phyloP scores from a whole-genome alignment of 1,140 invertebrate genomes.

The Octopus bimaculoides region DNA sequence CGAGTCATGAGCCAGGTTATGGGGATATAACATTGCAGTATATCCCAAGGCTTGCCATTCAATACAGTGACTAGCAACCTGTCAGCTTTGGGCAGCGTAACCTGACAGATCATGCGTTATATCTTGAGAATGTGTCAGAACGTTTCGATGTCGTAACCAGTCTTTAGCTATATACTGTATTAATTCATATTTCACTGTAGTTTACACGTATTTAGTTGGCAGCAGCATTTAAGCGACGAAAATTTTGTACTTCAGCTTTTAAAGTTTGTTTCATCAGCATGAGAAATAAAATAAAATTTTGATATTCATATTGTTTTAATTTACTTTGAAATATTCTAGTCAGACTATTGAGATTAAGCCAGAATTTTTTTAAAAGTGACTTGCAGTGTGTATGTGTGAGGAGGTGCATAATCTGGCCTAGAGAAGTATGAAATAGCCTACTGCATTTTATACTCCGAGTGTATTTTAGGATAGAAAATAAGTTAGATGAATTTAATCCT shows the following conservation, averaged over 20 bases:
- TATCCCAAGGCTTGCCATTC: background rate
- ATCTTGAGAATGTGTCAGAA: constrained; percentile 7
- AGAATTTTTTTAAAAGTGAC: too few relatives aligned
- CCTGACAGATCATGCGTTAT: background rate
- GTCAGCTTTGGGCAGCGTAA: background rate
- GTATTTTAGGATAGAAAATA: background rate
- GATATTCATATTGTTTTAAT: background rate
- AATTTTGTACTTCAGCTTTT: background rate
- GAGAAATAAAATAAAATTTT: background rate
- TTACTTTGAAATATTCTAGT: background rate
- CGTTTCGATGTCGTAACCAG: constrained; percentile 6
- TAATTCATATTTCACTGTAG: background rate
- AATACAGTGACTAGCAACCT: background rate
- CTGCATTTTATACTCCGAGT: background rate
- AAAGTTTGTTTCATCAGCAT: background rate
- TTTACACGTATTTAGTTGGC: background rate
- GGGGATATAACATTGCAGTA: background rate
- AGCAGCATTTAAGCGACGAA: background rate
- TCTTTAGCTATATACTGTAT: background rate
- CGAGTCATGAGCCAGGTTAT: background rate
- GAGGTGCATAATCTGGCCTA: background rate
- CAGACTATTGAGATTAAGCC: too few relatives aligned
- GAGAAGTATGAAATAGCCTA: background rate
- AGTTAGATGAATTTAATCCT: background rate
- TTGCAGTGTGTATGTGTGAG: background rate